Percentiles rank a stretch among this genome's conserved stretches.
These are phyloP conservation scores for Alloscopus bannaensis DNA, from an alignment of 2,888 invertebrate genomes.

Conservation along the genomic window DNA sequence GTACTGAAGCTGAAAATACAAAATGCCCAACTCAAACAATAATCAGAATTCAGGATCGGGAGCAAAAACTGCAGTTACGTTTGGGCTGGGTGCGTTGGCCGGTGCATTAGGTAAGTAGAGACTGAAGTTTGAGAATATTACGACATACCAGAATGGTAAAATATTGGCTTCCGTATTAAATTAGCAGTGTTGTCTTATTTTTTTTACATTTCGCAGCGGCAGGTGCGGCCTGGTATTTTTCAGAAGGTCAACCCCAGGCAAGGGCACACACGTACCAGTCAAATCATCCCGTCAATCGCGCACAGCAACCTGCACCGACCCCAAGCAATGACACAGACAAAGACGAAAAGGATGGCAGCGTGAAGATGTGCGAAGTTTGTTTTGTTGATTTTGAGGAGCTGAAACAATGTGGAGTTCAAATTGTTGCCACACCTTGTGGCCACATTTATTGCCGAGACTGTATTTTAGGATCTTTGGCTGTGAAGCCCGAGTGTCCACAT, in stretches of 20 bases:
- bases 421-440: slow-evolving; percentile 57
- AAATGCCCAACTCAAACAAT: slow-evolving; percentile 35
- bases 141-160: background rate
- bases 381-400: slow-evolving; percentile 48
- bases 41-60: slow-evolving; percentile 34
- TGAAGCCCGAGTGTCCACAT: slow-evolving; percentile 48
- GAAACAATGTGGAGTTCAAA: slow-evolving; percentile 42
- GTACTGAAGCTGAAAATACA: too few relatives aligned
- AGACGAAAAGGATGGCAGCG: slow-evolving; percentile 53
- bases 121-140: background rate
- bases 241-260: slow-evolving; percentile 17
- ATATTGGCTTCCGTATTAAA: slow-evolving; percentile 37
- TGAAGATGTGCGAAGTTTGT: slow-evolving; percentile 54
- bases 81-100: slow-evolving; percentile 44
- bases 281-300: slow-evolving; percentile 22
- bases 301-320: background rate
- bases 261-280: slow-evolving; percentile 6
- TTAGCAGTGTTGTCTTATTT: slow-evolving; percentile 1
- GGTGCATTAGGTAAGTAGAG: slow-evolving; percentile 46
- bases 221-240: slow-evolving; percentile 41
- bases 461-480: slow-evolving; percentile 32
- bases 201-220: slow-evolving; percentile 22
- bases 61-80: slow-evolving; percentile 43
- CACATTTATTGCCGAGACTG: slow-evolving; percentile 52
- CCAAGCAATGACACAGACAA: slow-evolving; percentile 13